Evolutionary conservation across 23 tunicate genomes (phyloP).

Genomic region (Trididemnum clinides): DNA sequence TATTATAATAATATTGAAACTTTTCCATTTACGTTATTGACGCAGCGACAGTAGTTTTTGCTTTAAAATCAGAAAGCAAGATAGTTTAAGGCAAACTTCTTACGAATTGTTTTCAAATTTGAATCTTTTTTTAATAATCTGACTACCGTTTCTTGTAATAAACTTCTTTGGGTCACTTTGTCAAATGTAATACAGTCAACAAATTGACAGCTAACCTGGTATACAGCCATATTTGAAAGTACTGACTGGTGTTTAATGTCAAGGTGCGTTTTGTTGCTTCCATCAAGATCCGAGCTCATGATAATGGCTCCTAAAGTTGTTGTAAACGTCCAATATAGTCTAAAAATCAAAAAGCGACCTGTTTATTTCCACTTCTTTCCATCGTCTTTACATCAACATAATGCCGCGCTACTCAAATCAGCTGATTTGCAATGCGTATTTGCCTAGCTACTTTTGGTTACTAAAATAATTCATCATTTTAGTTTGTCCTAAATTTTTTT

Average conservation of each 20-base stretch:
- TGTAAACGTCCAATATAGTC: slow-evolving; percentile 88
- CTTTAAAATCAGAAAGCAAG: background rate
- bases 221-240: slow-evolving; percentile 76
- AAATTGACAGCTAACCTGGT: slow-evolving; percentile 65
- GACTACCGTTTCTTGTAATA: too few relatives aligned
- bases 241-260: slow-evolving; percentile 39
- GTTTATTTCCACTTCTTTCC: background rate
- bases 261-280: slow-evolving; percentile 56
- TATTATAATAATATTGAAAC: background rate
- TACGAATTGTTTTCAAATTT: background rate
- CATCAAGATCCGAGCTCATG: slow-evolving; percentile 61
- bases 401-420: slow-evolving; percentile 25
- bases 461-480: too few relatives aligned
- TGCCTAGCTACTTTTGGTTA: too few relatives aligned
- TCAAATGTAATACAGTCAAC: too few relatives aligned
- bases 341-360: slow-evolving; percentile 11
- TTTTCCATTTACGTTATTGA: background rate
- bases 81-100: background rate
- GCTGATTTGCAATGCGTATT: too few relatives aligned
- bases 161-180: too few relatives aligned
- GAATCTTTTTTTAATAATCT: background rate
- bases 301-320: slow-evolving; percentile 71
- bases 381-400: slow-evolving; percentile 10
- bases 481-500: too few relatives aligned
- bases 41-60: background rate